Percentiles rank a stretch among this genome's conserved stretches.
phyloP scores from a whole-genome alignment of 2,797 vertebrate species.

The Rhodeus uyekii region DNA sequence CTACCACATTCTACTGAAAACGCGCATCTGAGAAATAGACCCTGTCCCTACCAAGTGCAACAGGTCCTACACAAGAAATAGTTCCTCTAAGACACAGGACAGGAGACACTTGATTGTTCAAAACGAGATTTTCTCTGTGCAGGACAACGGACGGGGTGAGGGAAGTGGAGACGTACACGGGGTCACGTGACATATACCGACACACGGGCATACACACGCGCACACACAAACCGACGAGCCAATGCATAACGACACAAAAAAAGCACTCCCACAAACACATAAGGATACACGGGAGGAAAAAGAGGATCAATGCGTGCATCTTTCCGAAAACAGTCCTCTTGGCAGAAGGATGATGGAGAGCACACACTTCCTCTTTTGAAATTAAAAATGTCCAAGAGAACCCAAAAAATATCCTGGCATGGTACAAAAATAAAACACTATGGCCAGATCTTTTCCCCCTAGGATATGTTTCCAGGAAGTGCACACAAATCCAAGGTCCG shows the following conservation, averaged over 20 bases:
- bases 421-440: conserved; percentile 72
- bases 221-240: conserved; percentile 62
- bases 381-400: conserved; percentile 53
- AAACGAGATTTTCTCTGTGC: conserved; percentile 61
- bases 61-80: conserved; percentile 59
- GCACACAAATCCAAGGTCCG: conserved; percentile 64
- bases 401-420: conserved; percentile 52
- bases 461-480: conserved; percentile 57
- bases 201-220: conserved; percentile 60
- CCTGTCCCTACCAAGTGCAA: conserved; percentile 61
- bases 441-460: conserved; percentile 59
- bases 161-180: conserved; percentile 65
- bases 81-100: conserved; percentile 72
- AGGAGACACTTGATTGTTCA: conserved; percentile 67
- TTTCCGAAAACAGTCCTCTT: conserved; percentile 62
- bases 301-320: conserved; percentile 65
- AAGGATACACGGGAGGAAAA: conserved; percentile 72
- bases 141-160: conserved; percentile 50
- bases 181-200: conserved; percentile 70
- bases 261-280: conserved; percentile 75
- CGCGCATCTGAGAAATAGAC: conserved; percentile 58
- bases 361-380: conserved; percentile 50
- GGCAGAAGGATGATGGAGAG: conserved; percentile 59
- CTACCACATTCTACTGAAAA: conserved; percentile 70
- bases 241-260: conserved; percentile 59